Evolutionary conservation across 2,113 vertebrate genomes (phyloP).

Genomic region (Alouatta palliata): DNA sequence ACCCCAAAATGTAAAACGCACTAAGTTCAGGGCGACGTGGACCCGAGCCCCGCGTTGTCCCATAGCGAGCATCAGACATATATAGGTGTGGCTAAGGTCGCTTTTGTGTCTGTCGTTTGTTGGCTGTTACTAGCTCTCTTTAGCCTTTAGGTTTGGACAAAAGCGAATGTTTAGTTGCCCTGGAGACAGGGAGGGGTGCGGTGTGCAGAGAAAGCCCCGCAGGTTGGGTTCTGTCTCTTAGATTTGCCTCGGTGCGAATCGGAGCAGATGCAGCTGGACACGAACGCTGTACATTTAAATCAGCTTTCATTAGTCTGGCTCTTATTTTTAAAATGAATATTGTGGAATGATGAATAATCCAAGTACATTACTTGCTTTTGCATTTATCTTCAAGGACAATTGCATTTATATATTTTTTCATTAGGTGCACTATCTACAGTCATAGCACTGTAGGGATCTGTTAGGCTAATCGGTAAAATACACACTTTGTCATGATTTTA

Average conservation of each 20-base stretch:
- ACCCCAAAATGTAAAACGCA: neutral
- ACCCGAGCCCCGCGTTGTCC: constrained; percentile 52
- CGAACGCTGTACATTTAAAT: rapidly evolving
- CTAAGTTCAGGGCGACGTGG: neutral
- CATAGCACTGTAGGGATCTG: neutral
- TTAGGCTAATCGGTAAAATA: neutral
- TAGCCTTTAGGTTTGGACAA: neutral
- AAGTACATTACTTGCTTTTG: neutral
- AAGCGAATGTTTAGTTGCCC: constrained; percentile 32
- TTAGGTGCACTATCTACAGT: neutral
- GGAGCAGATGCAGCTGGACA: neutral
- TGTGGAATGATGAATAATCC: neutral
- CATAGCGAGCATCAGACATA: constrained; percentile 77
- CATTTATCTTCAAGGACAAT: neutral
- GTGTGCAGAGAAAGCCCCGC: neutral
- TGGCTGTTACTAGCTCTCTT: neutral
- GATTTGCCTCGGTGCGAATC: rapidly evolving
- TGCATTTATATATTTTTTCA: neutral
- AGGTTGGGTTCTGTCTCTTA: neutral
- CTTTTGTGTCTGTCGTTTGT: neutral
- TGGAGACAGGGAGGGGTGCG: neutral
- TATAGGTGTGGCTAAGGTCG: constrained; percentile 80
- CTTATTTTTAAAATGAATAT: neutral
- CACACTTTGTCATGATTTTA: neutral
- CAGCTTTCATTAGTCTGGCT: neutral